Base-by-base conservation (phyloP, 2,888 invertebrate genomes). In the Merodon equestris region DNA sequence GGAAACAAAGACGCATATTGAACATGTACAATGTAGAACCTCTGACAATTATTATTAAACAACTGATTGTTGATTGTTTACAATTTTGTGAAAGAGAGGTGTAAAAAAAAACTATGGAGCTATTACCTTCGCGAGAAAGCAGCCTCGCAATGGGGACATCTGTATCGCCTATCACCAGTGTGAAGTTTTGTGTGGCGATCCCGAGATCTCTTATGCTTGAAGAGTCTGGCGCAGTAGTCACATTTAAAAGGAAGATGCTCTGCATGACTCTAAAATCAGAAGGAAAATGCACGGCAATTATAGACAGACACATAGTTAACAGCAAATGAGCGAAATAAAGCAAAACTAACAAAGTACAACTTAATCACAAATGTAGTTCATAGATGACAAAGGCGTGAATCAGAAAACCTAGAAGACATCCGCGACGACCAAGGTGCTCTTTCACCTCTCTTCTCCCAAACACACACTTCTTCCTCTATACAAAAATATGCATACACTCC, bases 131-230 rank as follows among this genome's bases (percentile, higher is more conserved):
- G 93, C 60, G 96, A 96, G 90, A 97, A 97, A 56, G 97, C 96
- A 4, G 96, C 94, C 85, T 96, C 96, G 89, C 97, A 97, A 86
- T 95, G 95, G 10, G 93, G 92, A 88, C 97, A 97, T 86, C 95
- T 94, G 90, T 96, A 97, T 89, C 96, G 95, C 87, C 95, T 92
- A 89, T 96, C 96, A 9, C 96, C 96, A 0, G 96, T 96, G 90
- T 97, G 97, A 74, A 97, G 91, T 88, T 97, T 97, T 84, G 96
- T 94, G 90, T 98, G 98, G 17, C 98, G 93, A 89, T 98, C 97
- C 64, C 97, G 92, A 82, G 96, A 97, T 36, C 97, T 91, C 89
- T 97, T 97, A 91, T 97, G 97, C 89, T 97, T 97, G 91, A 98
- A 98, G 82, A 96, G 91, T 81, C 97, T 93, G 73, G 95, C 93